Conservation (phyloP, 1,140 invertebrate species). For the Popillia japonica region DNA sequence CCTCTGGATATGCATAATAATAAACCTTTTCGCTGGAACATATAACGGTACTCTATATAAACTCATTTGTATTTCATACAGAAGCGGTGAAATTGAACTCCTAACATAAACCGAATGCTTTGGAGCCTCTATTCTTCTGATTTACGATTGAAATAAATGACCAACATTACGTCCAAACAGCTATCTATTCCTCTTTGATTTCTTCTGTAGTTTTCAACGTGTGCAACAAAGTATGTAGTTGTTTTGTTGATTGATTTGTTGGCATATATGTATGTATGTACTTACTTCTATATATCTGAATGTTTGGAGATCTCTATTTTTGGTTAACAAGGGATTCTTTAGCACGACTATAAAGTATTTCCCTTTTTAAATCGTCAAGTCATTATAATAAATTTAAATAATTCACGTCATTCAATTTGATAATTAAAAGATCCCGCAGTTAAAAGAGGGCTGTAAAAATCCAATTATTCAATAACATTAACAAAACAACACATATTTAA, state of each 20-base stretch:
- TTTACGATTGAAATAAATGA: constrained; percentile 10
- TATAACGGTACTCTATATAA: not conserved
- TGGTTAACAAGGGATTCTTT: not conserved
- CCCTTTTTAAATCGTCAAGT: not conserved
- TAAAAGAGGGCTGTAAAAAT: not conserved
- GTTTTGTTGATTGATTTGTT: constrained; percentile 3
- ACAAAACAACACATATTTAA: constrained; percentile 6
- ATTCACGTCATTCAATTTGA: not conserved
- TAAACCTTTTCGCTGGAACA: constrained; percentile 5
- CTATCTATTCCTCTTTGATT: not conserved
- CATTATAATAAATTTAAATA: not conserved
- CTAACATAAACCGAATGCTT: not conserved
- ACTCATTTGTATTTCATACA: constrained; percentile 15
- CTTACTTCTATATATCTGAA: not conserved
- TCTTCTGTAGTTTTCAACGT: constrained; percentile 14
- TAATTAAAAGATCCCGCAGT: constrained; percentile 4
- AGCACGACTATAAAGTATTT: not conserved
- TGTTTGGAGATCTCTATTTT: not conserved
- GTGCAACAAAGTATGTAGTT: not conserved
- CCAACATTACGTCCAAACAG: not conserved
- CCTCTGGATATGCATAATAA: not conserved
- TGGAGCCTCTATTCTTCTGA: constrained; percentile 7
- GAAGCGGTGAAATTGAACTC: constrained; percentile 9
- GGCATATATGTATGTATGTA: not conserved
- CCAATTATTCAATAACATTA: constrained; percentile 26